Percentiles rank a stretch among this genome's conserved stretches.
phyloP scores from a whole-genome alignment of 1,140 invertebrate species.

The Drosophila micromelanica region DNA sequence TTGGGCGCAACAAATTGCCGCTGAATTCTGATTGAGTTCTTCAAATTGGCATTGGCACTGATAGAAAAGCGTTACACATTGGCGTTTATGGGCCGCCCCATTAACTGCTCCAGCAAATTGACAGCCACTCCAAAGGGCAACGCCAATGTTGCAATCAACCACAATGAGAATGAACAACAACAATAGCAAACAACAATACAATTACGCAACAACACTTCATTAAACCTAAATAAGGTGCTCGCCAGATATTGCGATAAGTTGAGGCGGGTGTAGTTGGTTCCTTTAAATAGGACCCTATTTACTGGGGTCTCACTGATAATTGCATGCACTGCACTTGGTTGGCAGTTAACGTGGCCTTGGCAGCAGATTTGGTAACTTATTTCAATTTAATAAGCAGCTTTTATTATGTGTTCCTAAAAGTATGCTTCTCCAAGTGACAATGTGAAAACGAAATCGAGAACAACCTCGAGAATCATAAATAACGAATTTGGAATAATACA shows the following conservation, averaged over 20 bases:
- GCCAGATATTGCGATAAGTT: slow-evolving; percentile 49
- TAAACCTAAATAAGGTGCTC: slow-evolving; percentile 75
- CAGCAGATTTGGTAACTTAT: not conserved
- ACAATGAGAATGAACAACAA: slow-evolving; percentile 29
- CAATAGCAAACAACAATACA: slow-evolving; percentile 58
- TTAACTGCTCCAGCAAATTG: slow-evolving; percentile 68
- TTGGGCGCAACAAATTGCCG: slow-evolving; percentile 72
- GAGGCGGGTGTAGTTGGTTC: slow-evolving; percentile 15
- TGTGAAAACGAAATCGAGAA: slow-evolving; percentile 4
- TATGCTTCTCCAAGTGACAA: slow-evolving; percentile 7
- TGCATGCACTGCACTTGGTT: not conserved
- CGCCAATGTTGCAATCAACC: not conserved
- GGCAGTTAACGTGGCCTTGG: not conserved
- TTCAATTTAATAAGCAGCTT: not conserved
- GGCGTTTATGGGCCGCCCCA: slow-evolving; percentile 59
- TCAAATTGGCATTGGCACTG: slow-evolving; percentile 63
- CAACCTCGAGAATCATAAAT: not conserved
- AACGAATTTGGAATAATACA: not conserved
- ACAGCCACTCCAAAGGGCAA: slow-evolving; percentile 42
- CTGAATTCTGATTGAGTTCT: slow-evolving; percentile 61
- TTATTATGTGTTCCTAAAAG: slow-evolving; percentile 22
- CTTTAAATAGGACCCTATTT: slow-evolving; percentile 52
- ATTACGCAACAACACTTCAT: slow-evolving; percentile 58
- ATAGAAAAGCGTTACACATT: slow-evolving; percentile 64
- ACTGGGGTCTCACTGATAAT: slow-evolving; percentile 3